Evolutionary conservation across 2,113 vertebrate genomes (phyloP), one percentile per base, ranked within the genome.

Genomic region (Centropus bengalensis): DNA sequence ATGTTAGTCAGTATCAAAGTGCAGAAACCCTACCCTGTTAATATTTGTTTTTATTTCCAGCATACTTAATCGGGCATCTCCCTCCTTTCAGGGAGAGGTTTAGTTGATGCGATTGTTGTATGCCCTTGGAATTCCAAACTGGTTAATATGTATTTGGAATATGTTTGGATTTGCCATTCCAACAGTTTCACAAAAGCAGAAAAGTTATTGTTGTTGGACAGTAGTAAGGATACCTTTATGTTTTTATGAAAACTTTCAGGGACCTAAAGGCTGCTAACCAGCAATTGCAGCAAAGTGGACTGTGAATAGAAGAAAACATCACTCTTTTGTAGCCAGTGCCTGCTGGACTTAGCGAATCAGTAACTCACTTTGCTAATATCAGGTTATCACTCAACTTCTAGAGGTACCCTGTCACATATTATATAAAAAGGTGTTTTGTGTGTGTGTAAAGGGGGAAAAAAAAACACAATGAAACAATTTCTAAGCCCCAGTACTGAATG

Each of bases 81-180:
- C 18, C 10, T 59, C 8, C 32, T 88, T 91, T 79, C 33, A 44
- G 55, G 62, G 77, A 45, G 58, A 56, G 84, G 38, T 88, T 94
- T 54, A 38, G 36, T 69, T 87, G 62, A 54, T 67, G 32, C 2
- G 5, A 74, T 66, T 88, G 33, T 79, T 86, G 17, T 36, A 42
- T 42, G 8, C 28, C 13, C 28, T 89, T 92, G 71, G 47, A 92
- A 82, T 91, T 91, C 78, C 55, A 87, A 38, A 80, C 45, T 55
- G 38, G 47, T 88, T 82, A 82, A 89, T 52, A 82, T 70, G 9
- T 93, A 80, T 77, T 79, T 91, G 36, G 42, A 63, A 95, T 88
- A 56, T 70, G 42, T 69, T 93, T 87, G 70, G 44, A 89, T 91
- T 87, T 93, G 88, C 45, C 82, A 69, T 93, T 94, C 87, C 88